phyloP scores from a whole-genome alignment of 2,797 vertebrate species.

The Bradypodion ventrale region DNA sequence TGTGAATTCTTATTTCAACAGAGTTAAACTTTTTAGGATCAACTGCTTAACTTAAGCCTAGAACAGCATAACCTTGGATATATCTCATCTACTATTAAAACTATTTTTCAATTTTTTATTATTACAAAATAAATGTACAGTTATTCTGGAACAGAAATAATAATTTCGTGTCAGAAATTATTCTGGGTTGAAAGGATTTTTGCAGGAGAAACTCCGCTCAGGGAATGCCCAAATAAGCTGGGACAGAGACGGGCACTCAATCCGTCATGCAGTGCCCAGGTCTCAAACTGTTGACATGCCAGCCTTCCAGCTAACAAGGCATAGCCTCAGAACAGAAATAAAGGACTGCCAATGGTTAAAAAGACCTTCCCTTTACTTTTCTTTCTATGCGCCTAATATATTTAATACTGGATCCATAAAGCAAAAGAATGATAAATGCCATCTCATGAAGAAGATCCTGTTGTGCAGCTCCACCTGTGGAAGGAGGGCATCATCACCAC shows the following conservation, averaged over 20 bases:
- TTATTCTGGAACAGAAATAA: neutral
- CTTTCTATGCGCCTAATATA: neutral
- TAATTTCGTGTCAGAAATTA: too few relatives aligned
- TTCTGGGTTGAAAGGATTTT: too few relatives aligned
- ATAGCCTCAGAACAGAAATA: neutral
- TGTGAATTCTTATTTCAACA: neutral
- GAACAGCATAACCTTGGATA: neutral
- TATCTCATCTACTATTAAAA: too few relatives aligned
- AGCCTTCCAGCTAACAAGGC: too few relatives aligned
- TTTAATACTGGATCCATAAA: neutral
- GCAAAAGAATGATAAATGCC: neutral
- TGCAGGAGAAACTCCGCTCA: too few relatives aligned
- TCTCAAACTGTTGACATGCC: too few relatives aligned
- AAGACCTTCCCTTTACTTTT: neutral
- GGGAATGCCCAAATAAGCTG: too few relatives aligned
- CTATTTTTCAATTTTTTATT: neutral
- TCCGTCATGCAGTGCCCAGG: too few relatives aligned
- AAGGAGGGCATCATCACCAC: too few relatives aligned
- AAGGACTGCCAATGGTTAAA: neutral
- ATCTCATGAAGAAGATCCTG: too few relatives aligned
- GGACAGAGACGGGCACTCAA: too few relatives aligned
- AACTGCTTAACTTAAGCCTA: neutral
- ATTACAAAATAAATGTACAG: neutral
- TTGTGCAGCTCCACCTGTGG: too few relatives aligned
- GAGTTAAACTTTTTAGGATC: neutral